A percentile compares a stretch with the other conserved stretches of the same genome.
Evolutionary conservation across 1,140 invertebrate genomes (phyloP).

Genomic region (Semibalanus balanoides): DNA sequence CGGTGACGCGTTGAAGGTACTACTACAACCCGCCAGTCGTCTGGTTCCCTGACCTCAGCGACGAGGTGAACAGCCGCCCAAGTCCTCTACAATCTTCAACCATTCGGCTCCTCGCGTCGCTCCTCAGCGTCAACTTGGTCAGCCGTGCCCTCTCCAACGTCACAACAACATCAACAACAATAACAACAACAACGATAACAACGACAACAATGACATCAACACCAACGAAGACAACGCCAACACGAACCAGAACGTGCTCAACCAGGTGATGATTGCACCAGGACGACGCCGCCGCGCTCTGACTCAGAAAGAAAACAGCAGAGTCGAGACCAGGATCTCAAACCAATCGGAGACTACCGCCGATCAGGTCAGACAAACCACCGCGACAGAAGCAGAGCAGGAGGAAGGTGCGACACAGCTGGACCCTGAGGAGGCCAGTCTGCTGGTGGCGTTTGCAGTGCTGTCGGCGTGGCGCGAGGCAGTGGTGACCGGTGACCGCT

Average conservation of each 20-base stretch:
- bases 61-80: conserved; percentile 11
- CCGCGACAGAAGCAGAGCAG: no score
- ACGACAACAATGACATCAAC: neutral
- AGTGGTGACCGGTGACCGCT: neutral
- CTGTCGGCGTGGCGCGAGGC: conserved; percentile 12
- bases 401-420: no score
- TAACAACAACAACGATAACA: conserved; percentile 12
- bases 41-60: conserved; percentile 15
- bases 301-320: no score
- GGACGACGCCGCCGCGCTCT: conserved; percentile 5
- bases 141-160: conserved; percentile 4
- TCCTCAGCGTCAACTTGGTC: conserved; percentile 13
- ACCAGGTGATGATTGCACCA: conserved; percentile 12
- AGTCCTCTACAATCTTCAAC: conserved; percentile 11
- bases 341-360: no score
- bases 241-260: conserved; percentile 14
- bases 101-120: conserved; percentile 17
- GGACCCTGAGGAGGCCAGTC: conserved; percentile 9
- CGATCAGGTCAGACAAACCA: no score
- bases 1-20: conserved; percentile 4
- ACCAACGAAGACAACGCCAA: conserved; percentile 17
- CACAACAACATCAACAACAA: conserved; percentile 17
- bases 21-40: conserved; percentile 13
- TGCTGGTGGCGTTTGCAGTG: conserved; percentile 10
- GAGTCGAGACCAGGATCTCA: no score